Evolutionary conservation across 2,797 vertebrate genomes (phyloP), one percentile per base, ranked within the genome.

Genomic region (Etheostoma perlongum): DNA sequence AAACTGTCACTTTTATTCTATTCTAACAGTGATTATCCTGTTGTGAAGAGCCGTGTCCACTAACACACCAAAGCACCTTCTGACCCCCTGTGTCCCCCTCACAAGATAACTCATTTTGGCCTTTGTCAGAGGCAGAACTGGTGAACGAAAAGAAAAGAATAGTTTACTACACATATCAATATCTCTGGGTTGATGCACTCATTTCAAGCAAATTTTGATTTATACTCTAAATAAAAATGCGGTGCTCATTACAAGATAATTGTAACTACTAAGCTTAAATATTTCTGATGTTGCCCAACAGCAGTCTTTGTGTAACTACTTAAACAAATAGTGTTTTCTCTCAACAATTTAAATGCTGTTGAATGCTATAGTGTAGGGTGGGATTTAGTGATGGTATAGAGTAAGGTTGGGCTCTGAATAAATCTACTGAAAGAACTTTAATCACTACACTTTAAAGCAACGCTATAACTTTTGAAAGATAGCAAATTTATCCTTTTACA

Each of bases 1-100:
- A 53, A 84, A 87, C 71, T 85, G 85, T 92, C 89, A 91, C 76
- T 81, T 83, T 74, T 67, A 75, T 51, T 85, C 79, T 54, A 33
- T 30, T 83, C 57, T 40, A 58, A 57, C 63, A 40, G 54, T 61
- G 72, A 85, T 83, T 30, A 71, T 71, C 53, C 74, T 49, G 71
- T 69, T 84, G 66, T 77, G 40, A 77, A 63, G 62, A 85, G 62
- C n/a, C 27, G 46, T 72, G 79, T 86, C 67, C 84, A 83, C 63
- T 62, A 65, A 74, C 65, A 80, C 73, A 82, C 23, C 79, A 75
- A 85, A 67, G 57, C 72, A 71, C 46, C 30, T 48, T 44, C 40
- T 64, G 65, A 57, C 62, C 78, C 62, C 27, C 70, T 57, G 54
- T 74, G 70, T 60, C 47, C 16, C 62, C 21, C 74, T 68, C 44